These are phyloP conservation scores for Nibea coibor DNA, from an alignment of 2,113 vertebrate genomes.

Conservation along the genomic window DNA sequence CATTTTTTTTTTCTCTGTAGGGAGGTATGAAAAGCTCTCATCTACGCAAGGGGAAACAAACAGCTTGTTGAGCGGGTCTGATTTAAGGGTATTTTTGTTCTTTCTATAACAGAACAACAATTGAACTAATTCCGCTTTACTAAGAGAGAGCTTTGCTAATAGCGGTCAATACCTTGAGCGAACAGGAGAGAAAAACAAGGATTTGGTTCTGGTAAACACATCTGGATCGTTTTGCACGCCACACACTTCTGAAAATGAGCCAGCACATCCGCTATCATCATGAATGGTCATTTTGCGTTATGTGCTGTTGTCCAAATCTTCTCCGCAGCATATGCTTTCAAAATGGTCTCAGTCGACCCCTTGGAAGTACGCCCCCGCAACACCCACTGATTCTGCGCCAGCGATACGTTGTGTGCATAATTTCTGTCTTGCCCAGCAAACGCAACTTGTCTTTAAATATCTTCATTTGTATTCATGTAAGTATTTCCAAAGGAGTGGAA, in stretches of 20 bases:
- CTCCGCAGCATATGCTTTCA: conserved; percentile 54
- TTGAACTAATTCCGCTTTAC: conserved; percentile 43
- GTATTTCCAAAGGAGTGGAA: conserved; percentile 72
- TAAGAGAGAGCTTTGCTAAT: conserved; percentile 23
- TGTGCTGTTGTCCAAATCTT: conserved; percentile 42
- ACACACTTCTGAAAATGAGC: conserved; percentile 32
- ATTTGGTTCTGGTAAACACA: conserved; percentile 41
- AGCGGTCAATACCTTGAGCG: conserved; percentile 28
- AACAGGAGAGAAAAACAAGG: neutral
- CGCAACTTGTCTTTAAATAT: conserved; percentile 75
- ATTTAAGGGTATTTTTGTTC: conserved; percentile 16
- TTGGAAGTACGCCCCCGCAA: conserved; percentile 64
- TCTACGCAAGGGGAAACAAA: conserved; percentile 1
- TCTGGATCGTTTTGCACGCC: conserved; percentile 12
- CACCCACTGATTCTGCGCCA: conserved; percentile 69
- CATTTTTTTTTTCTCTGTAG: neutral
- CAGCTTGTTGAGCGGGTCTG: conserved; percentile 25
- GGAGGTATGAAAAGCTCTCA: neutral
- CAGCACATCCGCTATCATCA: conserved; percentile 12
- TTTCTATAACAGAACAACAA: conserved; percentile 17
- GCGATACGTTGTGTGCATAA: conserved; percentile 63
- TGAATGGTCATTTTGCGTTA: conserved; percentile 39
- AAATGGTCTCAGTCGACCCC: conserved; percentile 70
- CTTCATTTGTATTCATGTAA: conserved; percentile 80
- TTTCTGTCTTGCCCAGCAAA: conserved; percentile 63